Base-by-base conservation (phyloP, 2,888 invertebrate species). In the Ectemnius lituratus region DNA sequence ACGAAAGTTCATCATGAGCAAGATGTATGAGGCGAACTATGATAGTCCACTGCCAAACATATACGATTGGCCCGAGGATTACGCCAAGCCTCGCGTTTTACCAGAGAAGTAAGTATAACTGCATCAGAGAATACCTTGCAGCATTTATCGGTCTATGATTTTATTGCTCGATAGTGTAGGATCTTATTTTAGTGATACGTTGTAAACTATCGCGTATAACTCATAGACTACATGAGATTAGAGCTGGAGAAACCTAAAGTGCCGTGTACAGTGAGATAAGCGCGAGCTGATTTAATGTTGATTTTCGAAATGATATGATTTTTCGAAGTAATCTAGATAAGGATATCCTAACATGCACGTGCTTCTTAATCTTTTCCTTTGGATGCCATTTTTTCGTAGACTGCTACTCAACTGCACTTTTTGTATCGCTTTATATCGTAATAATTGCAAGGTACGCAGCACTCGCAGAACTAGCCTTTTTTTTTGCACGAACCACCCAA, bases 1-100 rank as follows among this genome's bases (percentile, higher is more conserved):
- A 86, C 91, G 93, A 67, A 92, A 93, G 78, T 96, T 95, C 91
- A 93, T 97, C 47, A 92, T 94, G 84, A 93, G 93, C 69, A 95
- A 96, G 89, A 93, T 96, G 92, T 97, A 96, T 91, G 94, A 94
- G 89, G 94, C 93, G 86, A 93, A 95, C 88, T 97, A 97, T 89
- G 95, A 95, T 89, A 93, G 94, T 79, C 94, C 96, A 67, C 93
- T 97, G 92, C 96, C 97, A 70, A 90, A 90, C 52, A 83, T 91
- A 23, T 92, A 92, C 75, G 89, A 90, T 2, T 92, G 92, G 92
- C 92, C 92, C 3, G 88, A 85, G 57, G 86, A 89, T 61, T 90
- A 86, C 76, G 88, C 90, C 18, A 86, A 86, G 49, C 91, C 90
- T 2, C 90, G 90, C 27, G 82, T 83, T 14, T 83, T 90, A 76